Evolutionary conservation across 1,140 invertebrate genomes (phyloP).

Genomic region (Neodiprion pinetum): DNA sequence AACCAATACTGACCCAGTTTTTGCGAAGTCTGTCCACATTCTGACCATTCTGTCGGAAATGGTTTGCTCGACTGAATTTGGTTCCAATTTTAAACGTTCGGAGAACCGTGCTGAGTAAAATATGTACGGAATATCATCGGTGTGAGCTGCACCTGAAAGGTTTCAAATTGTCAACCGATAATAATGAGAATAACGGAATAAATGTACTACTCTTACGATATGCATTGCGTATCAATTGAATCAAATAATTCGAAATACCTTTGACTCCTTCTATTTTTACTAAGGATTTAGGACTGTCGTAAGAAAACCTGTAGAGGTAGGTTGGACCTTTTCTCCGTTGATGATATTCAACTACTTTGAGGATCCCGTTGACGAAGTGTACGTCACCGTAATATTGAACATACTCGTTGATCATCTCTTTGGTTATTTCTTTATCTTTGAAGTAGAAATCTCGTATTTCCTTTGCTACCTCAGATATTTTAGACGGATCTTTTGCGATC

Average conservation of each 20-base stretch:
- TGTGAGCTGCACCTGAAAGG: neutral
- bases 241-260: too few relatives aligned
- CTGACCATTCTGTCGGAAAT: neutral
- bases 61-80: neutral
- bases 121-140: neutral
- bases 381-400: conserved; percentile 55
- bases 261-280: too few relatives aligned
- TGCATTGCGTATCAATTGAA: too few relatives aligned
- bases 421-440: conserved; percentile 44
- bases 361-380: conserved; percentile 50
- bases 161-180: too few relatives aligned
- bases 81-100: neutral
- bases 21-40: too few relatives aligned
- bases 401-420: conserved; percentile 38
- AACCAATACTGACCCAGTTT: neutral
- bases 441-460: conserved; percentile 61
- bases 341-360: conserved; percentile 52
- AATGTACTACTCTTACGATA: too few relatives aligned
- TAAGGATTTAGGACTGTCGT: conserved; percentile 16
- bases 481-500: neutral
- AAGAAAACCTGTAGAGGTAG: conserved; percentile 60
- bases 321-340: conserved; percentile 42
- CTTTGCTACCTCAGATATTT: conserved; percentile 45
- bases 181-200: too few relatives aligned
- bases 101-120: neutral